These are phyloP conservation scores for Condylura cristata DNA, from an alignment of 2,113 vertebrate genomes.

Conservation along the genomic window DNA sequence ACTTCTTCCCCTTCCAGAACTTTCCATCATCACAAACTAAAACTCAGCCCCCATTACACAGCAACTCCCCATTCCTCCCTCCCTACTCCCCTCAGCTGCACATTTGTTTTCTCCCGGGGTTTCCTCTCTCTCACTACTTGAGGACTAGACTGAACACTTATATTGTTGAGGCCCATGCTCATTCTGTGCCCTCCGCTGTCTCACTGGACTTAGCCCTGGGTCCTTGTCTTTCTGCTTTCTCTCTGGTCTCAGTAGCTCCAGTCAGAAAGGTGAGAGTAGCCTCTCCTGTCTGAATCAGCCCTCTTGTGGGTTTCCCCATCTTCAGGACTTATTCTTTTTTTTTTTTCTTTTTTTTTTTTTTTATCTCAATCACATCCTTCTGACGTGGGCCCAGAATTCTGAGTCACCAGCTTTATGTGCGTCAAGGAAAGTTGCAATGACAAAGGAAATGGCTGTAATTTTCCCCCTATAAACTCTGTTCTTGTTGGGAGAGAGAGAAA, in stretches of 20 bases:
- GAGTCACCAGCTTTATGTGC: constrained; percentile 45
- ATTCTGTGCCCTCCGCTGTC: neutral
- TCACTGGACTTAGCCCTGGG: neutral
- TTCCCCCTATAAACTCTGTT: neutral
- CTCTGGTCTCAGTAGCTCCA: neutral
- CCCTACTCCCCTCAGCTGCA: neutral
- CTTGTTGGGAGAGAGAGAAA: neutral
- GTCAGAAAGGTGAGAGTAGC: neutral
- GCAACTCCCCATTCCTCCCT: no score
- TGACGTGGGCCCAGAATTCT: neutral
- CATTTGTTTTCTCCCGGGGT: neutral
- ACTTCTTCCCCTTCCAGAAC: neutral
- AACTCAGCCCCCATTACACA: neutral
- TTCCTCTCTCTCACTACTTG: neutral
- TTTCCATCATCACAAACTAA: neutral
- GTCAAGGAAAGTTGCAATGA: constrained; percentile 17
- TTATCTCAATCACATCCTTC: neutral
- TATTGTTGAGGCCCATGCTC: neutral
- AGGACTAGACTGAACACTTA: neutral
- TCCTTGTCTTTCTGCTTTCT: neutral
- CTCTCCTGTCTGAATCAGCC: neutral
- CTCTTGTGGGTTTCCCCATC: neutral
- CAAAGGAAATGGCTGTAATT: constrained; percentile 17
- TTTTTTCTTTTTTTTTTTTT: constrained; percentile 48
- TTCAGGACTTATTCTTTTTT: constrained; percentile 29